Base-by-base conservation (phyloP, 1,140 invertebrate genomes). In the Cydia fagiglandana region DNA sequence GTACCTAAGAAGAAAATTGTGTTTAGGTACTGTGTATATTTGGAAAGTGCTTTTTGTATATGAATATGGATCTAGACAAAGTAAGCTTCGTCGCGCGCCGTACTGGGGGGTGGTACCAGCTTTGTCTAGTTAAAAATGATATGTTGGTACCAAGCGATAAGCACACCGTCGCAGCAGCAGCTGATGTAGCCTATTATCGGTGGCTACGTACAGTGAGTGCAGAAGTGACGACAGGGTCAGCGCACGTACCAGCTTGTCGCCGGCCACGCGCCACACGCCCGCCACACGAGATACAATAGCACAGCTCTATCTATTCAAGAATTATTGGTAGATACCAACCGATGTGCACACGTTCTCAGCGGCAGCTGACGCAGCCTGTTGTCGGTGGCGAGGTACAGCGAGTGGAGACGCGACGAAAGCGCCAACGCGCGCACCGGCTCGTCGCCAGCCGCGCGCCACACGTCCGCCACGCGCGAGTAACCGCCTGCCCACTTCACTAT, bases 121-220 rank as follows among this genome's bases (percentile, higher is more conserved):
- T 34, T 34, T 34, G 34, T 34, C 34, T 34, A 34, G 34, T 34
- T 34, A 34, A n/a, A n/a, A n/a, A 34, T 34, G 34, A 6, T 34
- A 34, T 34, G 34, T 34, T 4, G 12, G 10, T 15, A 56, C 1
- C 15, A 17, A 7, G 2, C 50, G 1, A 15, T 47, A 7, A 10
- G 12, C 12, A 47, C 96, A 97, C 88, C 96, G 96, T 64, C 95
- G 94, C 53, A 97, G 86, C 80, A 96, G 96, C 77, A 97, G 94
- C 91, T 97, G 96, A 77, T 95, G 94, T 13, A 97, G 93, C 73
- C 95, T 90, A 80, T 94, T 93, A 90, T 97, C 96, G 4, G 96
- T 96, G n/a, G 96, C 95, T n/a, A 97, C 94, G 87, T 96, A 97
- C 4, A 97, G 91, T 28, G 95, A 96, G 84, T 96, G 96, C 75